Evolutionary conservation across 2,113 vertebrate genomes (phyloP), one percentile per base, ranked within the genome.

Genomic region (Gallinago media): DNA sequence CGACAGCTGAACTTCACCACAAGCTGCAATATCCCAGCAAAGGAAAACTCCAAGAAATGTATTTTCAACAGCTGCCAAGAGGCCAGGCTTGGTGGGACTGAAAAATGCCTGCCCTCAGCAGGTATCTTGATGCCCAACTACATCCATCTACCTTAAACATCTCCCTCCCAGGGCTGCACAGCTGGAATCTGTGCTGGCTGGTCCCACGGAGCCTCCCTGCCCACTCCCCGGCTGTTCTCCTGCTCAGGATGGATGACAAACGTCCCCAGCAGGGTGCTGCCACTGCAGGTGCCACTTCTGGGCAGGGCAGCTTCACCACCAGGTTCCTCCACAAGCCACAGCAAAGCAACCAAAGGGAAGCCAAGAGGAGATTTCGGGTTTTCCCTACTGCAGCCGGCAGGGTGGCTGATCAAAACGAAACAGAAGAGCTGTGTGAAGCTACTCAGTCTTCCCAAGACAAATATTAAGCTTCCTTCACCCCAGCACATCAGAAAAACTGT

Each of bases 41-140:
- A 49, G 38, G 38, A 44, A 31, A 78, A 13, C 49, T 18, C 4
- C 0, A 11, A 21, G 15, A 61, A 12, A 3, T 0, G 3, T 36
- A 15, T 23, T 58, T 46, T 52, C 72, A 74, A 27, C 6, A 14
- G 3, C n/a, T 58, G 25, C 9, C 36, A 16, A 12, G 77, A 80
- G 20, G 9, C 12, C 12, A 15, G 16, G 22, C 13, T 23, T 11
- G 5, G 32, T 9, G 46, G 21, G 25, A 56, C 31, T 47, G 22
- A 7, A 27, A 6, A 63, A 6, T 4, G 1, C 26, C 2, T 0
- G 2, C 6, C n/a, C 19, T 25, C 7, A 4, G 19, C 5, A 15
- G 58, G 27, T 7, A 15, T 32, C 25, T 52, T 23, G 38, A 17
- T 25, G 58, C 8, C 12, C 38, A 16, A 68, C 36, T 36, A 36